Evolutionary conservation across 2,113 vertebrate genomes (phyloP).

Genomic region (Aegotheles bennettii): DNA sequence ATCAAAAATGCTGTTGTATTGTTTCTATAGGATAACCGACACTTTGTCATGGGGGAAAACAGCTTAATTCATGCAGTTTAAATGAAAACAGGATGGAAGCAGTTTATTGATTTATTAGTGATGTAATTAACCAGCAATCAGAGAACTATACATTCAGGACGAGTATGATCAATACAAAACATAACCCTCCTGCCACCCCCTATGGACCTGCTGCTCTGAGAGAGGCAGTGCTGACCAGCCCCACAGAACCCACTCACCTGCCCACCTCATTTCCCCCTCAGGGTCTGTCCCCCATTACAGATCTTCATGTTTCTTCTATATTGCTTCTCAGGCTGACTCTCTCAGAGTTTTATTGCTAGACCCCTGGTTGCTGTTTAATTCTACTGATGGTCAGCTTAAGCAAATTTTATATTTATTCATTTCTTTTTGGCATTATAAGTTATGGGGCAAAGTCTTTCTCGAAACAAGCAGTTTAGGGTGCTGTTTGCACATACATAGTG

Average conservation of each 20-base stretch:
- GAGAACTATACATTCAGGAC: background rate
- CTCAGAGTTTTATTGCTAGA: background rate
- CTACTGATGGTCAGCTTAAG: background rate
- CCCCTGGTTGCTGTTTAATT: background rate
- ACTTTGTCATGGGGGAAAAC: background rate
- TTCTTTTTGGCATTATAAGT: background rate
- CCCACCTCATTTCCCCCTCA: accelerated
- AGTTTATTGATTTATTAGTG: background rate
- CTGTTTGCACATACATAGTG: accelerated
- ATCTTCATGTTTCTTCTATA: background rate
- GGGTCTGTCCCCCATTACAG: background rate
- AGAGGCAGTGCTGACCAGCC: background rate
- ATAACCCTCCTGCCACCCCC: too few species aligned
- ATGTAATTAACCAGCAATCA: background rate
- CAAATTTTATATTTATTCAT: background rate
- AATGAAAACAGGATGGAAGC: background rate
- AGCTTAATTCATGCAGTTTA: background rate
- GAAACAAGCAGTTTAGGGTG: background rate
- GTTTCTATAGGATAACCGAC: background rate
- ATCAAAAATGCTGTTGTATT: background rate
- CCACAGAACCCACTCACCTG: background rate
- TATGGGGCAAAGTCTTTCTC: background rate
- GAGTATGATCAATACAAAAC: background rate
- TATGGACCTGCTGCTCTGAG: too few species aligned
- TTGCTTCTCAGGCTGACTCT: background rate